phyloP scores from a whole-genome alignment of 1,140 invertebrate species.

The Zophobas atratus region DNA sequence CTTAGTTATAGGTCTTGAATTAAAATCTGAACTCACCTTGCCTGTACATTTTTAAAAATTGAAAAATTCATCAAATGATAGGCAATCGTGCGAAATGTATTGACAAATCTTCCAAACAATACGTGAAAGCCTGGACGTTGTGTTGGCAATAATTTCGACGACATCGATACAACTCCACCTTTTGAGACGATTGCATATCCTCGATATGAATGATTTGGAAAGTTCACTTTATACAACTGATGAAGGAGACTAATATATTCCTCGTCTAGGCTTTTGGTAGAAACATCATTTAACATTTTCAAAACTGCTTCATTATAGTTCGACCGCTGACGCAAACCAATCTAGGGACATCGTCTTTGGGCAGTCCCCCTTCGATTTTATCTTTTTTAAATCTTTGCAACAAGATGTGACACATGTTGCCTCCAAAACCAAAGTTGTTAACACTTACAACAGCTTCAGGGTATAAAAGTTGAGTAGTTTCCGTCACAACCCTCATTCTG shows the following conservation, averaged over 20 bases:
- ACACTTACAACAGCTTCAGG: conserved; percentile 72
- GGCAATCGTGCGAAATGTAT: no score
- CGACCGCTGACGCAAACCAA: conserved; percentile 78
- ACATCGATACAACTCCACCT: not conserved
- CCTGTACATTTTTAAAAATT: no score
- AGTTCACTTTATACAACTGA: conserved; percentile 68
- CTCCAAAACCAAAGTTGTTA: conserved; percentile 78
- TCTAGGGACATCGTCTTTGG: conserved; percentile 71
- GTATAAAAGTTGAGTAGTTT: conserved; percentile 75
- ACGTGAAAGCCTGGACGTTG: no score
- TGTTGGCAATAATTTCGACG: no score
- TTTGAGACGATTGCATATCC: conserved; percentile 70
- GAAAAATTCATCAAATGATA: no score
- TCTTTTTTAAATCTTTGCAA: conserved; percentile 72
- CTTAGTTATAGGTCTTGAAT: no score
- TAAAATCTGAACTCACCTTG: no score
- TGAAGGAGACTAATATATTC: conserved; percentile 74
- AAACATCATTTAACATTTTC: conserved; percentile 77
- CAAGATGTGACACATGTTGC: conserved; percentile 79
- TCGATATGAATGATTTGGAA: conserved; percentile 72
- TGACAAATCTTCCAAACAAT: no score
- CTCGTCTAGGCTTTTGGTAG: conserved; percentile 72
- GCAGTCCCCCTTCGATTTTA: conserved; percentile 70
- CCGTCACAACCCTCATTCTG: conserved; percentile 79
- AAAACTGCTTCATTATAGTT: conserved; percentile 77